phyloP scores from a whole-genome alignment of 2,888 invertebrate genomes.

The Dastarcus helophoroides region DNA sequence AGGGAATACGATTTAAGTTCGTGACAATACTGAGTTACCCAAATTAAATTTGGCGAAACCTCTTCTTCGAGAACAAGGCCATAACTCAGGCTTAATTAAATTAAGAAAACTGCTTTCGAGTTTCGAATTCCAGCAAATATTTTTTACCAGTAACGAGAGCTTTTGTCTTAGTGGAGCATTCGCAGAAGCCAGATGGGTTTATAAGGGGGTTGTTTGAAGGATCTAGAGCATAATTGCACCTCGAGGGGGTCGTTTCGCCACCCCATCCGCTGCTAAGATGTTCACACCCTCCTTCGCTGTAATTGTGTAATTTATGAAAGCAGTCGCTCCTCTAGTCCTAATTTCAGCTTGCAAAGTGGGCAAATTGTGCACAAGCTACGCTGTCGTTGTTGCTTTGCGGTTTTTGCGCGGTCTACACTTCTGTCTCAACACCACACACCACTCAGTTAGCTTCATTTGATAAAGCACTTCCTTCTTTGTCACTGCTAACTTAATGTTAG shows the following conservation, averaged over 20 bases:
- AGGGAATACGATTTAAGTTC: conserved; percentile 28
- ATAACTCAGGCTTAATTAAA: conserved; percentile 27
- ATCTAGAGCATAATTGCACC: conserved; percentile 32
- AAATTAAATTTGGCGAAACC: conserved; percentile 34
- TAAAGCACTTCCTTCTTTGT: no score
- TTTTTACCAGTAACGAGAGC: conserved; percentile 33
- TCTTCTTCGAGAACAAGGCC: conserved; percentile 20
- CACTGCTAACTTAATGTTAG: no score
- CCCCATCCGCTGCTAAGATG: conserved; percentile 22
- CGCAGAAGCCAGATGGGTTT: conserved; percentile 30
- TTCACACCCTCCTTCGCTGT: conserved; percentile 27
- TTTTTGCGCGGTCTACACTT: no score
- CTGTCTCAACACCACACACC: no score
- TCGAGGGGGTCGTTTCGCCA: conserved; percentile 29
- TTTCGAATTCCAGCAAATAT: conserved; percentile 23
- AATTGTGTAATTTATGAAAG: conserved; percentile 35
- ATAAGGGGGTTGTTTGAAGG: conserved; percentile 27
- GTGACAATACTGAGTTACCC: conserved; percentile 34
- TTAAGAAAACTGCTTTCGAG: conserved; percentile 26
- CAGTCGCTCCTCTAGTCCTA: conserved; percentile 22
- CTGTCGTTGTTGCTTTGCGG: conserved; percentile 11
- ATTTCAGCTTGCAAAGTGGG: conserved; percentile 24
- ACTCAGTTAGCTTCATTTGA: no score
- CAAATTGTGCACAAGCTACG: conserved; percentile 23
- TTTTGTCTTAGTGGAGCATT: conserved; percentile 26